These are phyloP conservation scores for Spongilla lacustris DNA, from an alignment of 37 sponge, comb jelly and placozoan genomes.

Conservation along the genomic window DNA sequence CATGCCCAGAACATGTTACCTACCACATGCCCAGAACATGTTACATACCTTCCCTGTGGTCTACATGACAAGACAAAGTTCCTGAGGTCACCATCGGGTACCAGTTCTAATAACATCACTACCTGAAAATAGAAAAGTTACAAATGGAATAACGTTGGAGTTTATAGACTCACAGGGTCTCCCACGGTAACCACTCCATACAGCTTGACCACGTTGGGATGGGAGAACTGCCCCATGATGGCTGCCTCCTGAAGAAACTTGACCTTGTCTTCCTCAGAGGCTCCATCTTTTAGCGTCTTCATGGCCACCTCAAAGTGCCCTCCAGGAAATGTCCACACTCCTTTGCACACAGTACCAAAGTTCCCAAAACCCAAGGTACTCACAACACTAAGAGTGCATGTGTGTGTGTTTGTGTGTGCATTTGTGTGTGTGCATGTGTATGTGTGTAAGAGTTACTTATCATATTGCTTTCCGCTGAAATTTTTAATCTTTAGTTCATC, in stretches of 20 bases:
- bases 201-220: constrained; percentile 35
- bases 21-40: no score
- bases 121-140: background rate
- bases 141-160: no score
- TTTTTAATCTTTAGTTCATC: no score
- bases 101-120: background rate
- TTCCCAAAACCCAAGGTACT: constrained; percentile 34
- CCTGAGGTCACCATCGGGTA: background rate
- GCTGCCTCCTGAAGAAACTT: constrained; percentile 42
- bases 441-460: no score
- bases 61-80: background rate
- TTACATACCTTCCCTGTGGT: background rate
- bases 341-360: constrained; percentile 47
- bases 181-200: constrained; percentile 26
- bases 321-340: constrained; percentile 13
- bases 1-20: no score
- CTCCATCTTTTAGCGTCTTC: constrained; percentile 17
- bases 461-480: no score
- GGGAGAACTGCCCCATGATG: constrained; percentile 48
- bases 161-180: constrained; percentile 12
- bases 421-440: no score
- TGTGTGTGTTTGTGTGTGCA: no score
- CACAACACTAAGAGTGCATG: no score
- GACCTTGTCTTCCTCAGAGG: background rate
- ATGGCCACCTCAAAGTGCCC: constrained; percentile 26